Evolutionary conservation across 1,140 invertebrate species (phyloP).

Genomic region (Drusus annulatus): DNA sequence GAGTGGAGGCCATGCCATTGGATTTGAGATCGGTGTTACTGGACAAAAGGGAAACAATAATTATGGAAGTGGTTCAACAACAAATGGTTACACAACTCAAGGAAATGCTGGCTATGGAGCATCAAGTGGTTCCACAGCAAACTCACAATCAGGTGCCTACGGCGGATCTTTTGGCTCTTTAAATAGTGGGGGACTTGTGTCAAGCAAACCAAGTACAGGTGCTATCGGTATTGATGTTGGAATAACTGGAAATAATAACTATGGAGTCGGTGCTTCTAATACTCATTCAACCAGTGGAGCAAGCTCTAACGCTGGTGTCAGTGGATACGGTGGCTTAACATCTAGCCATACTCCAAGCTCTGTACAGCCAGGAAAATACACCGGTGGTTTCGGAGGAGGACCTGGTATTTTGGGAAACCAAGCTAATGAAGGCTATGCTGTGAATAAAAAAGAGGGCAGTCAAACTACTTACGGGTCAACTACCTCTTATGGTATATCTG

Average conservation of each 20-base stretch:
- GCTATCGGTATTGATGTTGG: conserved; percentile 6
- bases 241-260: conserved; percentile 6
- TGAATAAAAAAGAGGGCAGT: conserved; percentile 1
- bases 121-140: conserved; percentile 12
- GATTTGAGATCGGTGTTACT: neutral
- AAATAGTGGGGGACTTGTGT: neutral
- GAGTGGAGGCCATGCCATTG: neutral
- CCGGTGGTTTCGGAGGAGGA: conserved; percentile 47
- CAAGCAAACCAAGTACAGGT: neutral
- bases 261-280: neutral
- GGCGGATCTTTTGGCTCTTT: neutral
- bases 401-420: conserved; percentile 46
- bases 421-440: conserved; percentile 43
- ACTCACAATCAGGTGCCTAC: neutral
- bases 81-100: neutral
- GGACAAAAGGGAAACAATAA: neutral
- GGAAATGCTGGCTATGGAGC: conserved; percentile 20
- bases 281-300: neutral
- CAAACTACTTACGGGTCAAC: neutral
- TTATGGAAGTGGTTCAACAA: neutral
- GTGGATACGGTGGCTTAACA: neutral
- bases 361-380: conserved; percentile 40
- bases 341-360: neutral
- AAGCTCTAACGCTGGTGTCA: neutral
- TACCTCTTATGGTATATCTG: neutral